Conservation (phyloP, 2,888 invertebrate species). For the Nudaria mundana region DNA sequence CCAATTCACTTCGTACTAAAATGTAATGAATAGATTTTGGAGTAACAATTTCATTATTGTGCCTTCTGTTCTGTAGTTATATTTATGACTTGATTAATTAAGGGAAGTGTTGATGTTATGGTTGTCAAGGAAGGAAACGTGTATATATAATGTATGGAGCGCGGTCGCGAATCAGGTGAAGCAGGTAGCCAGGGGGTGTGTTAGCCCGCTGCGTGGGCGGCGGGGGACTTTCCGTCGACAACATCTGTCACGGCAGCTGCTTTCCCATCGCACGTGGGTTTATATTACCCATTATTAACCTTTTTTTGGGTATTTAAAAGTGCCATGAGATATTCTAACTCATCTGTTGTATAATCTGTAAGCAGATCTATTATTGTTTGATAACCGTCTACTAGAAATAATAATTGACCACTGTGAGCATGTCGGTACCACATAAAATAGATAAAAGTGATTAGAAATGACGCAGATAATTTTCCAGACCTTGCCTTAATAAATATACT, state of each 20-base stretch:
- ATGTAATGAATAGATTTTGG: background rate
- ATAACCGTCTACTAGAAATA: too few species aligned
- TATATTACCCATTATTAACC: slow-evolving; percentile 69
- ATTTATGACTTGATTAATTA: slow-evolving; percentile 21
- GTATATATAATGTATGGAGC: slow-evolving; percentile 24
- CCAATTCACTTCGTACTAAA: slow-evolving; percentile 16
- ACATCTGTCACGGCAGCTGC: slow-evolving; percentile 78
- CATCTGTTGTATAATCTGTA: slow-evolving; percentile 5
- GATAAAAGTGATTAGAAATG: slow-evolving; percentile 8
- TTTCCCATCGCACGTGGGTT: slow-evolving; percentile 69
- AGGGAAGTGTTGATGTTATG: slow-evolving; percentile 22
- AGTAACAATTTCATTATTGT: slow-evolving; percentile 8
- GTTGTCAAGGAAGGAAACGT: slow-evolving; percentile 33
- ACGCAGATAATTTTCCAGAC: too few species aligned
- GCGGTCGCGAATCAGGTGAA: slow-evolving; percentile 51
- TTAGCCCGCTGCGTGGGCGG: slow-evolving; percentile 29
- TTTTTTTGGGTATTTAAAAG: slow-evolving; percentile 48
- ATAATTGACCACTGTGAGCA: background rate
- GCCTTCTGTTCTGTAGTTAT: slow-evolving; percentile 10
- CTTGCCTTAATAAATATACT: too few species aligned
- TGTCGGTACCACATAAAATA: background rate
- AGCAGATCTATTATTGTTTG: too few species aligned
- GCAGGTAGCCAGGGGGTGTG: slow-evolving; percentile 48
- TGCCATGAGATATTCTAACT: slow-evolving; percentile 46
- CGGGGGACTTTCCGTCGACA: slow-evolving; percentile 55